Evolutionary conservation across 2,888 invertebrate genomes (phyloP).

Genomic region (Meandrusa payeni): DNA sequence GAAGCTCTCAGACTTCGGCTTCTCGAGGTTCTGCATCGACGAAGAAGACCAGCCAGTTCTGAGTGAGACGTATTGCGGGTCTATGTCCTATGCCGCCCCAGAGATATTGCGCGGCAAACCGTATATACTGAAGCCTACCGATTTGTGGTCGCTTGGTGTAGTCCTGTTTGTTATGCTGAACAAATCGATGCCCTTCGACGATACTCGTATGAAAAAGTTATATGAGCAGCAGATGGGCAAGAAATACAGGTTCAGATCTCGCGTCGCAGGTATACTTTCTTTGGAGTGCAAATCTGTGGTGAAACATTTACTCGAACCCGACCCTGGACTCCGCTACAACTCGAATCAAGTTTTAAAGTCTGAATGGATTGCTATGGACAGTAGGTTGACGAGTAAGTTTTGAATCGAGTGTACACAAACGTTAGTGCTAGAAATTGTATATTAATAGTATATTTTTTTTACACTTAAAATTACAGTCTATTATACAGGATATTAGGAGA

Average conservation of each 20-base stretch:
- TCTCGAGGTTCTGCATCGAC: conserved; percentile 78
- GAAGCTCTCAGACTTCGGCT: conserved; percentile 92
- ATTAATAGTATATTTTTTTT: no score
- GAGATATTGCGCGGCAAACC: conserved; percentile 89
- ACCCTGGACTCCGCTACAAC: conserved; percentile 78
- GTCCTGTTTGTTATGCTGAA: conserved; percentile 92
- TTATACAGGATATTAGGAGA: no score
- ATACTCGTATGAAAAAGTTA: conserved; percentile 85
- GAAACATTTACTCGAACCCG: conserved; percentile 85
- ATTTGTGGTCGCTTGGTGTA: conserved; percentile 90
- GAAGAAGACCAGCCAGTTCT: conserved; percentile 63
- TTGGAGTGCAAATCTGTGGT: conserved; percentile 83
- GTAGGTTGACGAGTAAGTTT: conserved; percentile 75
- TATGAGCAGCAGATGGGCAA: conserved; percentile 83
- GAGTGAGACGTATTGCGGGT: conserved; percentile 92
- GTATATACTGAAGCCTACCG: conserved; percentile 86
- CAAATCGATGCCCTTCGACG: conserved; percentile 92
- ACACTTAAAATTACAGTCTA: no score
- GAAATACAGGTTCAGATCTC: conserved; percentile 83
- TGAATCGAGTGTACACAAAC: no score
- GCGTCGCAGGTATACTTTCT: conserved; percentile 79
- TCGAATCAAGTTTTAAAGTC: conserved; percentile 79
- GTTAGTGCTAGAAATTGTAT: no score
- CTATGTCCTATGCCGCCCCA: conserved; percentile 92
- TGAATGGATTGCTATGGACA: conserved; percentile 86